Evolutionary conservation across 2,797 vertebrate genomes (phyloP), one percentile per base, ranked within the genome.

Genomic region (Acrocephalus scirpaceus): DNA sequence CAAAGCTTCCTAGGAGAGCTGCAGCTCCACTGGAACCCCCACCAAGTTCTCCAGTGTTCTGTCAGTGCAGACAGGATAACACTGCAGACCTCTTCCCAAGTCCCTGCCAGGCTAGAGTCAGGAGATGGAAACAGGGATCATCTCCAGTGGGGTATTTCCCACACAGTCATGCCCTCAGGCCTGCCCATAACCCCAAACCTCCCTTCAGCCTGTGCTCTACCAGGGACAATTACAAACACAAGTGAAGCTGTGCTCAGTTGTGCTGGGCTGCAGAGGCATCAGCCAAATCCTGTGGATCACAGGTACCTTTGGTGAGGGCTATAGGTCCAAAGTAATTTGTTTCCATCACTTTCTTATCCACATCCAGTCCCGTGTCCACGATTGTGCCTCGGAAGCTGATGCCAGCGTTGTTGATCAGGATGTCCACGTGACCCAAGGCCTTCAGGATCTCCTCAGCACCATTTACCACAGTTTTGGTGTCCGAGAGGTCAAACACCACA

Each of bases 311-410:
- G 11, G 99, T 99, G 45, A 99, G 97, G 93, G 99, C 98, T n/a
- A 99, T n/a, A 5, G 99, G 98, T 36, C 99, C 99, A 86, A 99
- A 99, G 95, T 99, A 99, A 97, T 99, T 99, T 38, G 98, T 99
- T 88, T 99, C 99, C 99, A 99, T 99, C 83, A 99, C 98, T 54
- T 98, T 98, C 88, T 98, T 98, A 91, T 99, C 99, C 90, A 99
- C 99, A 0, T 98, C 98, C 30, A 99, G 69, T 29, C 97, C 88
- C 0, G 99, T 99, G 40, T 99, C 98, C 80, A 98, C 88, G 38
- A 99, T 98, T 42, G 98, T 95, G 30, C 99, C 99, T 26, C 99
- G 99, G 97, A 98, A 99, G 97, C 99, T 99, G 97, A 99, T 98
- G 45, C 99, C 99, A 4, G 99, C 99, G 0, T 99, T 99, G 97